Percentiles rank a stretch among this genome's conserved stretches.
These are phyloP conservation scores for Lasioglossum baleicum DNA, from an alignment of 1,140 invertebrate species.

Conservation along the genomic window DNA sequence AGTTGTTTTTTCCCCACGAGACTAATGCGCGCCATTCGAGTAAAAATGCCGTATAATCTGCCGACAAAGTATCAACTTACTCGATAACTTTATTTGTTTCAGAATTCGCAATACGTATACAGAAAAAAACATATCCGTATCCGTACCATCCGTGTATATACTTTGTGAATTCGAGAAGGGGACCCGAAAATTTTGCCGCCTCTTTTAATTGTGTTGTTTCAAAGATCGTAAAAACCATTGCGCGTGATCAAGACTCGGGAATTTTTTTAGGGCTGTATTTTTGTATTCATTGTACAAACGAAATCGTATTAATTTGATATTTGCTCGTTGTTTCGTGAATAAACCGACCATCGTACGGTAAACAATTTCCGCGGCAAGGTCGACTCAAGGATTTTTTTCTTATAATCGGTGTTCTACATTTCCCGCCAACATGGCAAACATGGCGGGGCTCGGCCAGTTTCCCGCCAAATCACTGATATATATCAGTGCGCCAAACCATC, in stretches of 20 bases:
- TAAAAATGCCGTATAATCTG: neutral
- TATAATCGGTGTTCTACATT: slow-evolving; percentile 57
- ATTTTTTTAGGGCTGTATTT: neutral
- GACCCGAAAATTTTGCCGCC: neutral
- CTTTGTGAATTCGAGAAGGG: neutral
- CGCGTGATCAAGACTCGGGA: neutral
- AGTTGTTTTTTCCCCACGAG: too few species aligned
- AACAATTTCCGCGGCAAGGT: slow-evolving; percentile 4
- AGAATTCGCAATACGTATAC: too few species aligned
- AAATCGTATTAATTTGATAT: neutral
- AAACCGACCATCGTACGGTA: neutral
- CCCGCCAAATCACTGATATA: slow-evolving; percentile 62
- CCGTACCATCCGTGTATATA: too few species aligned
- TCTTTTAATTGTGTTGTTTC: neutral
- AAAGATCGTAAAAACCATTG: slow-evolving; percentile 5
- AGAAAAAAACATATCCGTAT: neutral
- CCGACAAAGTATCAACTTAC: neutral
- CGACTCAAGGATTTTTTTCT: slow-evolving; percentile 46
- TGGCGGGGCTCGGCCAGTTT: slow-evolving; percentile 72
- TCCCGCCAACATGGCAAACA: slow-evolving; percentile 78
- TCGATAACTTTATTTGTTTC: neutral
- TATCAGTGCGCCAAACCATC: slow-evolving; percentile 65
- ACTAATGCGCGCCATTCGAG: neutral
- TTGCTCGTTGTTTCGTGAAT: neutral
- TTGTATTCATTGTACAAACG: neutral